Base-by-base conservation (phyloP, 2,113 vertebrate species). In the Sprattus sprattus region DNA sequence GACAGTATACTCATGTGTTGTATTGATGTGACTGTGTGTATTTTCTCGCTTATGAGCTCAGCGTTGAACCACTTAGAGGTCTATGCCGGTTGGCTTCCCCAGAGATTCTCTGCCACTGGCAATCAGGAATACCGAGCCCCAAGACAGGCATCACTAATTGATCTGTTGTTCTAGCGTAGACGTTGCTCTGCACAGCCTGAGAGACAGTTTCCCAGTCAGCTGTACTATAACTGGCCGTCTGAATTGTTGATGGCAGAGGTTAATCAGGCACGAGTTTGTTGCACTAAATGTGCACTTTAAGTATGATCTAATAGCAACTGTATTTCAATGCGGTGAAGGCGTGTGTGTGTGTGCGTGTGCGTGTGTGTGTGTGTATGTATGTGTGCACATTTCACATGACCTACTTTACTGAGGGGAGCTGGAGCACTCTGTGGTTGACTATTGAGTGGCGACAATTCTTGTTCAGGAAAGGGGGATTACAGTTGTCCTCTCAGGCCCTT, bases 321-420 rank as follows among this genome's bases (percentile, higher is more conserved):
- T 78, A 78, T 78, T 78, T 78, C 71, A 39, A 15, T 78, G 71
- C 71, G 71, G 71, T 78, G 32, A 78, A 78, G 71, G 32, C 71
- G 54, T 20, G 54, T 20, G 54, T 60, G 54, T 60, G 54, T 60
- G 54, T 57, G 54, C 4, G 54, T 57, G 54, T 57, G 54, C 10
- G 20, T 22, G 57, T n/a, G 57, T 22, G 20, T 64, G 57, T 64
- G 57, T 64, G 57, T 64, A 7, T n/a, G n/a, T 64, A 22, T 64
- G 60, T 88, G 85, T 90, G 87, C 87, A 89, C 87, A 15, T 85
- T 85, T 71, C 32, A 83, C 71, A 45, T 88, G 89, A 88, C 87
- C 86, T 90, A 86, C 86, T 85, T 87, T 88, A 86, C 71, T 78
- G 28, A 78, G 71, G 71, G 71, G 71, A 78, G 71, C 10, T 39